Evolutionary conservation across 2,113 vertebrate species (phyloP).

Genomic region (Pholis gunnellus): DNA sequence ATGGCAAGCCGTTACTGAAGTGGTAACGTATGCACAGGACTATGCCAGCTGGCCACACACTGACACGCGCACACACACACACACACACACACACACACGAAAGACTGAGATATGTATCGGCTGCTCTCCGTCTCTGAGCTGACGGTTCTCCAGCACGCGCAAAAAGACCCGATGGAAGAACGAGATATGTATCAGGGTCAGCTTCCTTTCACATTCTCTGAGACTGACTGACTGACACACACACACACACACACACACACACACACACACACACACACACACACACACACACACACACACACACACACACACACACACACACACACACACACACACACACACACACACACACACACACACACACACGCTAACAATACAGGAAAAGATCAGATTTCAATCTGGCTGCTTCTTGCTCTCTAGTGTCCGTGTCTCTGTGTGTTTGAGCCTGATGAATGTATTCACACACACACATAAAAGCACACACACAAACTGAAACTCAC

Average conservation of each 20-base stretch:
- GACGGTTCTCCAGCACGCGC: slow-evolving; percentile 35
- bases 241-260: slow-evolving; percentile 9
- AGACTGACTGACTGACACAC: background rate
- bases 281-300: background rate
- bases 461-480: slow-evolving; percentile 6
- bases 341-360: background rate
- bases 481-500: slow-evolving; percentile 29
- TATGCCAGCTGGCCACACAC: slow-evolving; percentile 40
- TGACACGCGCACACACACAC: slow-evolving; percentile 10
- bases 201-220: slow-evolving; percentile 55
- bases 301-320: background rate
- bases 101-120: slow-evolving; percentile 56
- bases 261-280: background rate
- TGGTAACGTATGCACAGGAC: slow-evolving; percentile 35
- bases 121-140: slow-evolving; percentile 30
- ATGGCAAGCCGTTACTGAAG: slow-evolving; percentile 51
- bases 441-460: slow-evolving; percentile 9
- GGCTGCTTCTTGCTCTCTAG: slow-evolving; percentile 26
- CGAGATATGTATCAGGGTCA: slow-evolving; percentile 48
- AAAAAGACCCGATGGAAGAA: slow-evolving; percentile 31
- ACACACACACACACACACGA: slow-evolving; percentile 5
- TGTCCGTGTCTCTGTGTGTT: slow-evolving; percentile 30
- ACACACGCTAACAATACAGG: slow-evolving; percentile 8
- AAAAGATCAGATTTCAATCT: slow-evolving; percentile 52
- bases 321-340: slow-evolving; percentile 14